Base-by-base conservation (phyloP, 2,113 vertebrate genomes). In the Rattus rattus region DNA sequence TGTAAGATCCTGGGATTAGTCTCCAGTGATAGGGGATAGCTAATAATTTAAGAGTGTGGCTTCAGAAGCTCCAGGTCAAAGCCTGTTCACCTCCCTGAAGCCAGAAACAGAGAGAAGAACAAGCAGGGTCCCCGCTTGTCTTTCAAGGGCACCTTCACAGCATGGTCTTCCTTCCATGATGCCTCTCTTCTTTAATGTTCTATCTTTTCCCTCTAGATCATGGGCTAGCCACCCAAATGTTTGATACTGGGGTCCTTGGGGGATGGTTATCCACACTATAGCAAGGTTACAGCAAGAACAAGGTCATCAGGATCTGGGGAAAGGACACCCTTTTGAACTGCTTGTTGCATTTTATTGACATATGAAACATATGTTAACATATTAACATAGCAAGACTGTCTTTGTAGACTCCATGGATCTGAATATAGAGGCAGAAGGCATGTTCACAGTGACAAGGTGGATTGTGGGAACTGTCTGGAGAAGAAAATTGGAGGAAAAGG, bases 381-480 rank as follows among this genome's bases (percentile, higher is more conserved):
- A 69, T 1, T 26, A 87, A 72, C 20, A 77, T 67, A 85, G 54
- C 65, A 86, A 49, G 70, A 33, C 26, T 36, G 67, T 69, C 19
- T 85, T 93, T 86, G 49, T 80, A 59, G 85, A 49, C 73, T 87
- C 92, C 43, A 61, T 43, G 89, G 92, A 83, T 72, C 70, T 95
- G 94, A 88, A 76, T 97, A 77, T 28, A 73, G 88, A 96, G 87
- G 96, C 54, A 96, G 97, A 97, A 97, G 94, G 52, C 24, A 96
- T 87, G 92, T 90, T 96, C 70, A 16, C 56, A 83, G 95, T 92
- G 97, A 94, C 92, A 97, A 89, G 36, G 73, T 88, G 83, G 75
- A 14, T 77, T 88, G 5, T 90, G 59, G 84, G 70, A 85, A 59
- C 36, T 94, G 96, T 91, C 97, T 95, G 95, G 88, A 97, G 96